Percentiles rank a stretch among this genome's conserved stretches.
Evolutionary conservation across 2,113 vertebrate genomes (phyloP).

Genomic region (Puntigrus tetrazona): DNA sequence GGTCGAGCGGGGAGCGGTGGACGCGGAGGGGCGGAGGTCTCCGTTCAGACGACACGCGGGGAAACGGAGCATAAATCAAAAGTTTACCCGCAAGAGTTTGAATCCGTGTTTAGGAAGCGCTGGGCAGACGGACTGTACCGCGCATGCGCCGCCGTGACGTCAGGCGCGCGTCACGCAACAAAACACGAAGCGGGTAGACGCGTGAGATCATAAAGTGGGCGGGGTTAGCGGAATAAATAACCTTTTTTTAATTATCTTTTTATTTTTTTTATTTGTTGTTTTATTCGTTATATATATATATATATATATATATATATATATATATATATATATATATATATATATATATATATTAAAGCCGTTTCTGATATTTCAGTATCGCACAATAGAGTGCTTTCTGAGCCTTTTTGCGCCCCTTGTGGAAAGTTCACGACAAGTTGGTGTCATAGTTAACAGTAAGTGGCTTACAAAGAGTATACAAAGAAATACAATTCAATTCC

Average conservation of each 20-base stretch:
- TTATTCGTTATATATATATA: too few relatives aligned
- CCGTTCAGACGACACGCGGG: neutral
- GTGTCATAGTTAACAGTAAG: neutral
- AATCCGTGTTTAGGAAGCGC: constrained; percentile 36
- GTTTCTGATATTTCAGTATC: neutral
- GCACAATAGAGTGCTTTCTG: neutral
- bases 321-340: too few relatives aligned
- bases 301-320: too few relatives aligned
- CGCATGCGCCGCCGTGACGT: neutral
- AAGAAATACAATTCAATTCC: neutral
- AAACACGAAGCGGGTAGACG: neutral
- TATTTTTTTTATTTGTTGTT: too few relatives aligned
- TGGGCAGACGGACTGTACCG: neutral
- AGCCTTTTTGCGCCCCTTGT: neutral
- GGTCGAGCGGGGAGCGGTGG: too few relatives aligned
- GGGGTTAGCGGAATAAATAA: neutral
- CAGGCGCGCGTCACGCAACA: neutral
- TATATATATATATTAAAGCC: too few relatives aligned
- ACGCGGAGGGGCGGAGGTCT: neutral
- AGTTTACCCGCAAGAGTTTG: constrained; percentile 30
- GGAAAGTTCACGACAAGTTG: neutral
- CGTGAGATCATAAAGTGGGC: too few relatives aligned
- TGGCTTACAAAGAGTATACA: neutral
- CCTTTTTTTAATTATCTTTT: too few relatives aligned
- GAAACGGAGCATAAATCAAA: neutral